A percentile compares a stretch with the other conserved stretches of the same genome.
phyloP scores from a whole-genome alignment of 2,888 invertebrate species.

The Siphlonurus alternatus region DNA sequence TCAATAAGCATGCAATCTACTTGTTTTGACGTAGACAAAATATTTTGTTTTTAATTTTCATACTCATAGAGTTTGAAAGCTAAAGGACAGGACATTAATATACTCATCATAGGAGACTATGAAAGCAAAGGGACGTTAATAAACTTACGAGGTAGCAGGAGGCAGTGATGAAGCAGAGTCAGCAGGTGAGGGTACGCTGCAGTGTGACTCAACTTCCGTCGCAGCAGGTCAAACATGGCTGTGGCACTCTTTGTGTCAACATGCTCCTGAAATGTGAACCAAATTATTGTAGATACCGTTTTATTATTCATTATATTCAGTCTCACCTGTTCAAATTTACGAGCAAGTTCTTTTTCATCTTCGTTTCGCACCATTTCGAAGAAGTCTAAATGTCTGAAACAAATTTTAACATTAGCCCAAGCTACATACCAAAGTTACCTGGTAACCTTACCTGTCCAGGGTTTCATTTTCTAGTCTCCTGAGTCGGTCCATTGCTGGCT shows the following conservation, averaged over 20 bases:
- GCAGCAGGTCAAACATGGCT: conserved; percentile 78
- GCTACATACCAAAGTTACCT: no score
- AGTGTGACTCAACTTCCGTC: conserved; percentile 78
- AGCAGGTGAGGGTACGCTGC: conserved; percentile 86
- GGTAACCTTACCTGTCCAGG: conserved; percentile 41
- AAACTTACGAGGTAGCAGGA: conserved; percentile 59
- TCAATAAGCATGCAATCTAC: no score
- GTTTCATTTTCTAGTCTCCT: conserved; percentile 87
- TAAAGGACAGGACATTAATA: no score
- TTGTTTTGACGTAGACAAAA: no score
- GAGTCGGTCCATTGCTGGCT: conserved; percentile 86
- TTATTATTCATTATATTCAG: background rate
- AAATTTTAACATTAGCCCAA: no score
- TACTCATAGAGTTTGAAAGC: no score
- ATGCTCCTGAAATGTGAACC: conserved; percentile 42
- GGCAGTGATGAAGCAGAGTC: conserved; percentile 74
- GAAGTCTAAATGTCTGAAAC: conserved; percentile 77
- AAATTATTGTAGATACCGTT: background rate
- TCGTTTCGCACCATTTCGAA: conserved; percentile 97
- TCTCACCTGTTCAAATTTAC: conserved; percentile 61
- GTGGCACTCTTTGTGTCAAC: conserved; percentile 88
- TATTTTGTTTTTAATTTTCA: no score
- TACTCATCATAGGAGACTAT: no score
- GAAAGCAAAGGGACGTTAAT: no score
- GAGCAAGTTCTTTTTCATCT: conserved; percentile 85